A percentile compares a stretch with the other conserved stretches of the same genome.
These are phyloP conservation scores for Puntigrus tetrazona DNA, from an alignment of 2,113 vertebrate genomes.

Conservation along the genomic window DNA sequence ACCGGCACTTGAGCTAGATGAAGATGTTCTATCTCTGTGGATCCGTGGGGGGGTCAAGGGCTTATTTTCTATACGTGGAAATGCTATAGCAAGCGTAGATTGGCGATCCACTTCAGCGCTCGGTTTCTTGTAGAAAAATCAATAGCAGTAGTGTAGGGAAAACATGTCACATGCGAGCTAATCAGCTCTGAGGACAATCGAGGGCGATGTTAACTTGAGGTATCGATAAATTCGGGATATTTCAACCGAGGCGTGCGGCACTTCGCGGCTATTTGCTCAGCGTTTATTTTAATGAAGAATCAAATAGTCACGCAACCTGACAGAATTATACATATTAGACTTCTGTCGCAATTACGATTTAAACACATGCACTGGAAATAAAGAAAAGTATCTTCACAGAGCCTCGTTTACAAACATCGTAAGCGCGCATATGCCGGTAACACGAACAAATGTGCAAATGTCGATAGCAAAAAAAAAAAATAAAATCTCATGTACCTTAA, in stretches of 20 bases:
- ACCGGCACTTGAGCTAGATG: neutral
- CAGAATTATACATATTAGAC: neutral
- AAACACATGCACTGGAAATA: neutral
- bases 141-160: conserved; percentile 42
- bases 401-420: neutral
- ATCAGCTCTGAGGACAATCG: conserved; percentile 34
- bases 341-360: neutral
- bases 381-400: neutral
- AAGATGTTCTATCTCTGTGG: neutral
- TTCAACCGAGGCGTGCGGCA: neutral
- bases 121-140: conserved; percentile 28
- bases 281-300: neutral
- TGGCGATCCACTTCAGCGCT: neutral
- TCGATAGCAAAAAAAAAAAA: neutral
- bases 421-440: too few relatives aligned
- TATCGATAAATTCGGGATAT: neutral
- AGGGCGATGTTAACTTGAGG: conserved; percentile 46
- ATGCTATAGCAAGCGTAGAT: conserved; percentile 17
- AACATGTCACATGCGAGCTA: conserved; percentile 38
- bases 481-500: conserved; percentile 70
- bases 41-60: neutral
- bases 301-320: neutral
- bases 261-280: neutral
- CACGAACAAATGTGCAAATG: neutral
- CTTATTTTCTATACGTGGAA: conserved; percentile 17